These are phyloP conservation scores for Thymelicus lineola DNA, from an alignment of 2,888 invertebrate genomes.

Conservation along the genomic window DNA sequence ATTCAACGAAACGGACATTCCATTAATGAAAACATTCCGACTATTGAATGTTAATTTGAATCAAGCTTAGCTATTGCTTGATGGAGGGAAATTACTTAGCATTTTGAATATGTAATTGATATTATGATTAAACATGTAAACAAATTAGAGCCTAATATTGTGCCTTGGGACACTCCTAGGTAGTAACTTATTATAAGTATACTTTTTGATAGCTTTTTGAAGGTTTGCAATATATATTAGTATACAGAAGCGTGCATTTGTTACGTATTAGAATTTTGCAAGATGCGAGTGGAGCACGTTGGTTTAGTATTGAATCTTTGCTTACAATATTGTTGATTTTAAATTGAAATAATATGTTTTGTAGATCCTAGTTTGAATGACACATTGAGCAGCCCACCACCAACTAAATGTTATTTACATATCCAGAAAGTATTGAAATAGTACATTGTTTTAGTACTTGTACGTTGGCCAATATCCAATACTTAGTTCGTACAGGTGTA, in stretches of 20 bases:
- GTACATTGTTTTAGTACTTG: background rate
- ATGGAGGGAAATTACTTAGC: background rate
- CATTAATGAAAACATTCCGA: conserved; percentile 46
- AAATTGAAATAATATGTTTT: conserved; percentile 1
- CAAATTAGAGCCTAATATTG: conserved; percentile 53
- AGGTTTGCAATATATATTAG: conserved; percentile 37
- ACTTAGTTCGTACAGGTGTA: conserved; percentile 36
- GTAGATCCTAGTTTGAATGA: conserved; percentile 10
- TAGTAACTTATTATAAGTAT: conserved; percentile 44
- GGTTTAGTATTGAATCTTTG: conserved; percentile 3
- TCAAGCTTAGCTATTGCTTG: background rate
- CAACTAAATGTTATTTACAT: conserved; percentile 5
- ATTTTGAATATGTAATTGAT: conserved; percentile 18
- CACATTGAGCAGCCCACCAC: conserved; percentile 16
- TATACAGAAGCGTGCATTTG: conserved; percentile 17
- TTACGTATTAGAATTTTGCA: conserved; percentile 14
- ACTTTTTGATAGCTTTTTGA: conserved; percentile 40
- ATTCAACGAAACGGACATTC: conserved; percentile 44
- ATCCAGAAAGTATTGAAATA: background rate
- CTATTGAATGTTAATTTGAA: conserved; percentile 49
- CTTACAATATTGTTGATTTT: background rate
- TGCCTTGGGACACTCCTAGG: conserved; percentile 57
- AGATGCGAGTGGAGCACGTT: conserved; percentile 9
- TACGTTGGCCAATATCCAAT: conserved; percentile 41
- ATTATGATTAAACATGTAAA: conserved; percentile 32